These are phyloP conservation scores for Neodiprion fabricii DNA, from an alignment of 1,140 invertebrate species.

Conservation along the genomic window DNA sequence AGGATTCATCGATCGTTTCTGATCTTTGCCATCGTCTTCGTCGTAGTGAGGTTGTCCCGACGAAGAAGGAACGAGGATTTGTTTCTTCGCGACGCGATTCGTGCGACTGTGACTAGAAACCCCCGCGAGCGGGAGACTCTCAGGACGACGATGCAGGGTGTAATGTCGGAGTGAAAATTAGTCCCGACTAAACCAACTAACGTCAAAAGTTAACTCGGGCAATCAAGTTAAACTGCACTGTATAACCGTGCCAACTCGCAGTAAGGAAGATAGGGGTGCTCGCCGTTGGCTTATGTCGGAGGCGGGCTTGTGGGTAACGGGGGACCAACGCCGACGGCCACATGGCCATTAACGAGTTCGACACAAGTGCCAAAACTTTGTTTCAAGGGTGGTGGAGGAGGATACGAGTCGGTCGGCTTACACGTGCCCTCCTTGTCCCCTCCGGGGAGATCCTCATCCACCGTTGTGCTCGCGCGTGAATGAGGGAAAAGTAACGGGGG, in stretches of 20 bases:
- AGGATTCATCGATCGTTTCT: too few relatives aligned
- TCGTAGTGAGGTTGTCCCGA: too few relatives aligned
- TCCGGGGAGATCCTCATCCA: neutral
- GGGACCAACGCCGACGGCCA: conserved; percentile 11
- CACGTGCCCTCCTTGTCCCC: conserved; percentile 24
- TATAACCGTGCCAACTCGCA: conserved; percentile 27
- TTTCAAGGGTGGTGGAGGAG: conserved; percentile 20
- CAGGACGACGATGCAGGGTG: neutral
- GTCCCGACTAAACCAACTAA: conserved; percentile 36
- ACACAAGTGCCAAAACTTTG: conserved; percentile 31
- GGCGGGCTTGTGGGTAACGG: neutral
- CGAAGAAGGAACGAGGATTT: too few relatives aligned
- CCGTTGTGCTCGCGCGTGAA: too few relatives aligned
- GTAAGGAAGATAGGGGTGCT: conserved; percentile 21
- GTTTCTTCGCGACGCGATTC: too few relatives aligned
- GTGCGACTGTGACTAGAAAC: too few relatives aligned
- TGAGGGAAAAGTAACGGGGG: too few relatives aligned
- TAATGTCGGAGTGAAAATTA: neutral
- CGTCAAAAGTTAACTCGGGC: conserved; percentile 33
- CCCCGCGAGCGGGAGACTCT: neutral
- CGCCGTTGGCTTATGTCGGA: neutral
- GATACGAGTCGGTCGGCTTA: conserved; percentile 24
- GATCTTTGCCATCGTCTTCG: too few relatives aligned
- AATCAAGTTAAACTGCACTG: conserved; percentile 38
- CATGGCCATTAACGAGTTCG: conserved; percentile 41